These are phyloP conservation scores for Nephila pilipes DNA, from an alignment of 1,140 invertebrate species.

Conservation along the genomic window DNA sequence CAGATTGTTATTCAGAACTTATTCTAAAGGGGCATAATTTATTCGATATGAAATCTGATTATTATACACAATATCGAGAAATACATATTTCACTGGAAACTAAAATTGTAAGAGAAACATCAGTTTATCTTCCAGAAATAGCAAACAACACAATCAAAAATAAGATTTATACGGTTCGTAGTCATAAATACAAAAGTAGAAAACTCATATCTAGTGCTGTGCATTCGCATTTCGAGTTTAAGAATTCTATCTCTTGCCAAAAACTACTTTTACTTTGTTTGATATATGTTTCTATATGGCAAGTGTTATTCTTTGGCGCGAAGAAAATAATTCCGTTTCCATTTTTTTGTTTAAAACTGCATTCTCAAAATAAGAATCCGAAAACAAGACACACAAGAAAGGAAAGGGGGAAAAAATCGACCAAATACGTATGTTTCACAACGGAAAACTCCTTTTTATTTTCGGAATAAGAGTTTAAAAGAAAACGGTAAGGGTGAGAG, in stretches of 20 bases:
- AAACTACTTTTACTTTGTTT: constrained; percentile 12
- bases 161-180: not conserved
- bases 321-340: constrained; percentile 6
- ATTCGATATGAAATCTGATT: too few species aligned
- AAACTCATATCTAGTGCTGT: not conserved
- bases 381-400: not conserved
- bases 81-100: too few species aligned
- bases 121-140: not conserved
- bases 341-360: not conserved
- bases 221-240: not conserved
- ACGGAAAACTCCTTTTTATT: not conserved
- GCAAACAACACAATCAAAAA: not conserved
- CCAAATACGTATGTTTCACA: not conserved
- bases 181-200: constrained; percentile 11
- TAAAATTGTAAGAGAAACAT: not conserved
- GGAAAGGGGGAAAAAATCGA: too few species aligned
- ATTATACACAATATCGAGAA: too few species aligned
- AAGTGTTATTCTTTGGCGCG: constrained; percentile 14
- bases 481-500: not conserved
- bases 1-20: too few species aligned
- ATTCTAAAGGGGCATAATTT: too few species aligned
- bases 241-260: constrained; percentile 7
- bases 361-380: constrained; percentile 1
- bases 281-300: constrained; percentile 15
- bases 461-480: not conserved